Evolutionary conservation across 2,888 invertebrate genomes (phyloP).

Genomic region (Allygus modestus): DNA sequence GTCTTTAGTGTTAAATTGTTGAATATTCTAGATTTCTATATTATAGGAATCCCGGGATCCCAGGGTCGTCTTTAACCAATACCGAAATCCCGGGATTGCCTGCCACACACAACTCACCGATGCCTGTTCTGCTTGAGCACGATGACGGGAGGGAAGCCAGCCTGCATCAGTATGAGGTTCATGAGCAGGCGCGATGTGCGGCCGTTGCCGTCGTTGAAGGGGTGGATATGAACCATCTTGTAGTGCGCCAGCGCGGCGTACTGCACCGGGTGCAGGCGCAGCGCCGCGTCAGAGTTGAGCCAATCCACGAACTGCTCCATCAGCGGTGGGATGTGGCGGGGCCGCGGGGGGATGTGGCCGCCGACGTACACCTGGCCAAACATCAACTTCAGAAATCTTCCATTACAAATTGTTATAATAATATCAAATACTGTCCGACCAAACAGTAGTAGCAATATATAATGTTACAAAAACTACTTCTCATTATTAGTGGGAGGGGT

Average conservation of each 20-base stretch:
- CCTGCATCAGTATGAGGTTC: slow-evolving; percentile 97
- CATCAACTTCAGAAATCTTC: no score
- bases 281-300: slow-evolving; percentile 93
- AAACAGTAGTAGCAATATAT: no score
- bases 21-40: no score
- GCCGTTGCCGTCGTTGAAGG: slow-evolving; percentile 98
- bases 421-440: no score
- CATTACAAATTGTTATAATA: no score
- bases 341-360: slow-evolving; percentile 94
- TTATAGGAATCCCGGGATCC: no score
- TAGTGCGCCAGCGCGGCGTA: slow-evolving; percentile 98
- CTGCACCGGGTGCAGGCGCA: slow-evolving; percentile 92
- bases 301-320: slow-evolving; percentile 95
- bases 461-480: no score
- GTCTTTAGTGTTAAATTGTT: no score
- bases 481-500: no score
- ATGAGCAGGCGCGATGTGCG: slow-evolving; percentile 96
- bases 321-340: slow-evolving; percentile 86
- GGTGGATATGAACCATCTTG: slow-evolving; percentile 97
- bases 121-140: slow-evolving; percentile 90
- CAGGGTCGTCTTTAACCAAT: no score
- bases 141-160: slow-evolving; percentile 97
- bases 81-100: no score
- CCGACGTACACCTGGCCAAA: slow-evolving; percentile 88
- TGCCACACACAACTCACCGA: slow-evolving; percentile 75